Base-by-base conservation (phyloP, 1,140 invertebrate genomes). In the Eufriesea mexicana region DNA sequence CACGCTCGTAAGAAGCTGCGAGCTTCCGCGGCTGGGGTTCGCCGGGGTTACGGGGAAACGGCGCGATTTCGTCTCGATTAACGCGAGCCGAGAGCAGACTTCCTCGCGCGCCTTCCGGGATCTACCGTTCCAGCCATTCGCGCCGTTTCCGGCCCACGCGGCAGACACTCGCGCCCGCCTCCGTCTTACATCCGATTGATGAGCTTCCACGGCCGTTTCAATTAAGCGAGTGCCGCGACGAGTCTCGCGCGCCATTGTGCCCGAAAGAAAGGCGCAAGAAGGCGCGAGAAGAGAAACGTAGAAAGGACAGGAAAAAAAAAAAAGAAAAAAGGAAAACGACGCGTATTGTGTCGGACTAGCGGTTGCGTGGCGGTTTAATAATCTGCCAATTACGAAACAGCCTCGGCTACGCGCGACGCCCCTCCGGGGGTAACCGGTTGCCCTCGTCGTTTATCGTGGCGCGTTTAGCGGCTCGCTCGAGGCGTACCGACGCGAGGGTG, bases 351-450 rank as follows among this genome's bases (percentile, higher is more conserved):
- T 42, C 42, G n/a, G 42, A 75, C 51, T 16, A 82, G 51, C 45
- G 35, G 35, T n/a, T n/a, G n/a, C n/a, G 54, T 42, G 72, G 54
- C 62, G 14, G 72, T 45, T 82, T 76, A 82, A 82, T 76, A 76
- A 82, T 82, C 54, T 82, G 16, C 54, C 79, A 82, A 82, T 82
- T 82, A 82, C 42, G 47, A 76, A 68, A 76, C 79, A 45, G 51
- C 42, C 23, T 20, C 54, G 42, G 14, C 18, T 54, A 42, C 18
- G 51, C 62, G 28, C 71, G 55, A 5, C 25, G 28, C 45, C 54
- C 66, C 66, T 54, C 45, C 4, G 35, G n/a, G n/a, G n/a, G 23
- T 45, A 73, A 71, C 45, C 67, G 54, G 10, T 64, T 25, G 57
- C 68, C 78, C 70, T 45, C 18, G 62, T 51, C 73, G 73, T 57